Conservation (phyloP, 2,888 invertebrate genomes). For the Fragum fragum region DNA sequence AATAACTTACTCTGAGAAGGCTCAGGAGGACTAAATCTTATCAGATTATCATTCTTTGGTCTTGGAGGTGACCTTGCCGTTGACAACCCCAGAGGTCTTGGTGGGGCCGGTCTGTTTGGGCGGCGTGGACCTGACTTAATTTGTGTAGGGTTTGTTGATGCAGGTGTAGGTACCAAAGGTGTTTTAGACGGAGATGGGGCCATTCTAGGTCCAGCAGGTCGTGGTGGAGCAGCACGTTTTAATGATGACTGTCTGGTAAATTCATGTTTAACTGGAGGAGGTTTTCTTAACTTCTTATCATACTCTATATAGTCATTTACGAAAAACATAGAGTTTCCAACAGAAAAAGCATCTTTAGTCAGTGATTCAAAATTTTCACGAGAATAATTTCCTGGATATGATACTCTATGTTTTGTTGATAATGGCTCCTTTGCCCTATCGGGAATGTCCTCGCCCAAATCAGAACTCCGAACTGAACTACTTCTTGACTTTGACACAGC, state of each 20-base stretch:
- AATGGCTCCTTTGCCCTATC: background rate
- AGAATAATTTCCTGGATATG: conserved; percentile 44
- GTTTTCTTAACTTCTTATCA: conserved; percentile 61
- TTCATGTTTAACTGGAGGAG: conserved; percentile 50
- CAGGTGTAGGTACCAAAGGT: conserved; percentile 61
- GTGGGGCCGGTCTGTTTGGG: conserved; percentile 65
- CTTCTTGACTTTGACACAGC: conserved; percentile 53
- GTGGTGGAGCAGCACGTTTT: conserved; percentile 79
- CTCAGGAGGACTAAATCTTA: conserved; percentile 80
- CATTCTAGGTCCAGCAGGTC: conserved; percentile 78
- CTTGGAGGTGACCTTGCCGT: conserved; percentile 48
- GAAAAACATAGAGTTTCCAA: conserved; percentile 72
- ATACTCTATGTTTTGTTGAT: background rate
- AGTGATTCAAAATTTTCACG: conserved; percentile 47
- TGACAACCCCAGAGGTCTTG: conserved; percentile 53
- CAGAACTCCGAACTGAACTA: conserved; percentile 44
- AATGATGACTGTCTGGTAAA: conserved; percentile 66
- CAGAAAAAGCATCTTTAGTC: conserved; percentile 19
- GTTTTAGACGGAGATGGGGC: conserved; percentile 75
- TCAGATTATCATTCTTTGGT: conserved; percentile 70
- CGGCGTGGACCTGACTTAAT: conserved; percentile 40
- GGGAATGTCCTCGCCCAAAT: conserved; percentile 5
- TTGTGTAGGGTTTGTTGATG: conserved; percentile 40
- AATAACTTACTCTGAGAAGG: conserved; percentile 43
- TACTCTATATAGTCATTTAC: conserved; percentile 37